A percentile compares a stretch with the other conserved stretches of the same genome.
Evolutionary conservation across 2,888 invertebrate genomes (phyloP).

Genomic region (Cylindroiulus punctatus): DNA sequence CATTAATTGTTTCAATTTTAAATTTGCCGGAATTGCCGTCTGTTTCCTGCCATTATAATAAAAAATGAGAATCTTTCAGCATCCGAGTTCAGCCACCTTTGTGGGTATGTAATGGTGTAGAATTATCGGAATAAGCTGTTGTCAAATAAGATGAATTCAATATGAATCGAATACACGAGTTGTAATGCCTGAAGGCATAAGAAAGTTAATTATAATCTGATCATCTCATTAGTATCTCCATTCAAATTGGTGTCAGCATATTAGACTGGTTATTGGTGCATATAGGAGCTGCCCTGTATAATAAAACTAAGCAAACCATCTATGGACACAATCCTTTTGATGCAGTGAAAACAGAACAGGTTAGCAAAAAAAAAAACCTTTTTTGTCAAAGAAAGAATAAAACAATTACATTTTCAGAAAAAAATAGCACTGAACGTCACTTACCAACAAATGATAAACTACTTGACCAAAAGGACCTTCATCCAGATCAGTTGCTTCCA

Average conservation of each 20-base stretch:
- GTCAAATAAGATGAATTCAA: not conserved
- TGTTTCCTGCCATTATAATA: conserved; percentile 67
- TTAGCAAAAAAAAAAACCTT: too few species aligned
- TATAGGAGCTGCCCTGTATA: not conserved
- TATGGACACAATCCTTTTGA: not conserved
- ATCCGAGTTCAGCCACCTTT: not conserved
- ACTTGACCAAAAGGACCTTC: conserved; percentile 94
- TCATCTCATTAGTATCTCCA: not conserved
- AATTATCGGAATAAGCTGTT: not conserved
- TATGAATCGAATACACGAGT: not conserved
- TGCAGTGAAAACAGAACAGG: too few species aligned
- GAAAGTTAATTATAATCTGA: not conserved
- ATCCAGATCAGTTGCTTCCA: conserved; percentile 89
- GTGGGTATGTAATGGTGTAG: not conserved
- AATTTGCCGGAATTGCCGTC: conserved; percentile 82
- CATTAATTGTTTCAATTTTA: conserved; percentile 82
- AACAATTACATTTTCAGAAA: too few species aligned
- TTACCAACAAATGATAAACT: conserved; percentile 81
- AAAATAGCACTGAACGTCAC: not conserved
- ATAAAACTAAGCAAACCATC: not conserved
- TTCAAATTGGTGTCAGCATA: not conserved
- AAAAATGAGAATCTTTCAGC: not conserved
- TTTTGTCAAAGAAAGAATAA: too few species aligned
- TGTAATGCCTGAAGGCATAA: not conserved
- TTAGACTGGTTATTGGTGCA: not conserved